A percentile compares a stretch with the other conserved stretches of the same genome.
These are phyloP conservation scores for Lordiphosa collinella DNA, from an alignment of 1,140 invertebrate species.

Conservation along the genomic window DNA sequence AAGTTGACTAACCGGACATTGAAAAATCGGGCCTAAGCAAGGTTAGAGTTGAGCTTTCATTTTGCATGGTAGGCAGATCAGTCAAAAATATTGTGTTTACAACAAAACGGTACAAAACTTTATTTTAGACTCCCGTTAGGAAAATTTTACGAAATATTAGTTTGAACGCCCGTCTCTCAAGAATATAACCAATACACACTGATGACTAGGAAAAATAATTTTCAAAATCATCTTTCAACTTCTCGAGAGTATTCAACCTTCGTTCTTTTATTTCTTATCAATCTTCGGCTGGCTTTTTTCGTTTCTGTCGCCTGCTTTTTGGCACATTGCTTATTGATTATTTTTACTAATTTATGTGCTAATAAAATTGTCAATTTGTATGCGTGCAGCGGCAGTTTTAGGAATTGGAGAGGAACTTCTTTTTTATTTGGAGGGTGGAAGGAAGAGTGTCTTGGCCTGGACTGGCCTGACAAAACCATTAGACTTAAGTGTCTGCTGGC, in stretches of 20 bases:
- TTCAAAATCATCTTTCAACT: too few relatives aligned
- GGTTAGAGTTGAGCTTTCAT: too few relatives aligned
- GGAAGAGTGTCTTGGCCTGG: constrained; percentile 19
- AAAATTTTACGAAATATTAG: too few relatives aligned
- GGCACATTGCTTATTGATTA: constrained; percentile 73
- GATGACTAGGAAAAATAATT: too few relatives aligned
- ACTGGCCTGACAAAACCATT: constrained; percentile 52
- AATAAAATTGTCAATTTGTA: constrained; percentile 76
- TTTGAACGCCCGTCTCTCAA: too few relatives aligned
- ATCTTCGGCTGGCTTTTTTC: background rate
- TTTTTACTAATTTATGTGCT: constrained; percentile 74
- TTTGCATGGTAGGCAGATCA: too few relatives aligned
- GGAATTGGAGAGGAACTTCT: constrained; percentile 27
- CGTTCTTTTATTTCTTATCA: background rate
- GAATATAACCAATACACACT: too few relatives aligned
- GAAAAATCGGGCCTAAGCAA: too few relatives aligned
- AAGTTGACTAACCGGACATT: too few relatives aligned
- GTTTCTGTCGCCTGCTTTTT: constrained; percentile 48
- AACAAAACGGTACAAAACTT: too few relatives aligned
- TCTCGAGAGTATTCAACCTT: constrained; percentile 7
- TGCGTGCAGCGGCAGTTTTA: constrained; percentile 45
- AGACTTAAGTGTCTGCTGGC: constrained; percentile 57
- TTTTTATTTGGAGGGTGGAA: constrained; percentile 1
- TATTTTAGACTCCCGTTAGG: too few relatives aligned
- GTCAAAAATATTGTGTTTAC: too few relatives aligned